Evolutionary conservation across 2,888 invertebrate species (phyloP), one percentile per base, ranked within the genome.

Genomic region (Trichopoda pennipes): DNA sequence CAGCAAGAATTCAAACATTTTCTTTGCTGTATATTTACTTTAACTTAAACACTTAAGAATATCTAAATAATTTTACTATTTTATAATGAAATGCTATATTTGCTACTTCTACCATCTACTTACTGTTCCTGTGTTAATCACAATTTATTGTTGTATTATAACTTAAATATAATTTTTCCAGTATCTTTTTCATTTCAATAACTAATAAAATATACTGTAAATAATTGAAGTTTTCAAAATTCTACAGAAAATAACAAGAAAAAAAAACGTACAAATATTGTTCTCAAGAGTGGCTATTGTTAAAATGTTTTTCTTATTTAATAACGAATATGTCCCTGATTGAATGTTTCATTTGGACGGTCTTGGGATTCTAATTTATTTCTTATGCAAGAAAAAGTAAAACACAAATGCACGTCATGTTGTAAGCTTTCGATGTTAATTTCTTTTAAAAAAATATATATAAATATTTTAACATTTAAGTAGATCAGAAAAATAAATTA

Each of bases 351-450:
- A 77, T 69, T 55, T 49, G 77, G 70, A 77, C 70, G 77, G 55
- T 75, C 68, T 64, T 61, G 63, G 49, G 70, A 56, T 77, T 77
- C 49, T 7, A 51, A 0, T 61, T 61, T 21, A 28, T 49, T 49
- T 63, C 2, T 60, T 19, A 42, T 21, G 8, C 28, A 28, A 6
- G 8, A 4, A 28, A 28, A 28, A 32, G 32, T 10, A 28, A 64
- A 12, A 35, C 51, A 78, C 10, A 58, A 78, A n/a, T 68, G 73
- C 79, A 79, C 79, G 68, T 53, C 49, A 66, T 72, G 14, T n/a
- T 28, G 56, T 49, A 23, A 72, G 74, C 80, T 63, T 80, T 80
- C 21, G n/a, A 38, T 80, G 69, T 79, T 53, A 74, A 14, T 32
- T 58, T 56, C 2, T 66, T 56, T 51, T 53, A 4, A 23, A 53